phyloP scores from a whole-genome alignment of 2,888 invertebrate genomes.

The Melieria omissa region DNA sequence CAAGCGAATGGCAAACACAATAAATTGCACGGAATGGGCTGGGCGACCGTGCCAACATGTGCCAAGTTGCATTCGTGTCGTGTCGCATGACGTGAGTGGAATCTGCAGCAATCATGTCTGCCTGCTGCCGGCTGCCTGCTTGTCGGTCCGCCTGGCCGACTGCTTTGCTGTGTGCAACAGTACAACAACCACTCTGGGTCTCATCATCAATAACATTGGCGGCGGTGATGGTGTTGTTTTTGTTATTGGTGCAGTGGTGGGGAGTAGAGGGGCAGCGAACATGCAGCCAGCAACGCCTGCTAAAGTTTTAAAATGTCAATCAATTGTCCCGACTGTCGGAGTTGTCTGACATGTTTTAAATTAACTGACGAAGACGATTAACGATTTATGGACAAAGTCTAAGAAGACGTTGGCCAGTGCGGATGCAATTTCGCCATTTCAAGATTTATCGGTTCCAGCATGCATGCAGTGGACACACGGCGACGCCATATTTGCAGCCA shows the following conservation, averaged over 20 bases:
- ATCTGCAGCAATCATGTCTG: background rate
- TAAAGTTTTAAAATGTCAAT: constrained; percentile 65
- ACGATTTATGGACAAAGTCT: constrained; percentile 59
- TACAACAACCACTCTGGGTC: constrained; percentile 9
- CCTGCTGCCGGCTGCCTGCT: background rate
- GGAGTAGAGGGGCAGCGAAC: too few species aligned
- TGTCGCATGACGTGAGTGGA: constrained; percentile 15
- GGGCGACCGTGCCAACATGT: background rate
- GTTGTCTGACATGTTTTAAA: constrained; percentile 65
- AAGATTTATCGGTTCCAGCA: background rate
- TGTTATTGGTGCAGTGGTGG: too few species aligned
- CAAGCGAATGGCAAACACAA: too few species aligned
- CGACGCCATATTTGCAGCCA: constrained; percentile 16
- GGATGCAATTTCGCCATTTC: too few species aligned
- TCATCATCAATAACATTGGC: constrained; percentile 16
- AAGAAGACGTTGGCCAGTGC: constrained; percentile 53
- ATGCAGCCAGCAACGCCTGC: constrained; percentile 51
- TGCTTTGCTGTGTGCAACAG: constrained; percentile 24
- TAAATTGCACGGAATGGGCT: background rate
- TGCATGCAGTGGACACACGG: constrained; percentile 10
- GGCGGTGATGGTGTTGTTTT: background rate
- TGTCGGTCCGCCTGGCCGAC: constrained; percentile 19
- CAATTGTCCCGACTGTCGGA: constrained; percentile 63
- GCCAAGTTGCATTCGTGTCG: background rate
- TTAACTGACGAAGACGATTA: constrained; percentile 64